Conservation (phyloP, 2,888 invertebrate genomes). For the Liodrosophila aerea region DNA sequence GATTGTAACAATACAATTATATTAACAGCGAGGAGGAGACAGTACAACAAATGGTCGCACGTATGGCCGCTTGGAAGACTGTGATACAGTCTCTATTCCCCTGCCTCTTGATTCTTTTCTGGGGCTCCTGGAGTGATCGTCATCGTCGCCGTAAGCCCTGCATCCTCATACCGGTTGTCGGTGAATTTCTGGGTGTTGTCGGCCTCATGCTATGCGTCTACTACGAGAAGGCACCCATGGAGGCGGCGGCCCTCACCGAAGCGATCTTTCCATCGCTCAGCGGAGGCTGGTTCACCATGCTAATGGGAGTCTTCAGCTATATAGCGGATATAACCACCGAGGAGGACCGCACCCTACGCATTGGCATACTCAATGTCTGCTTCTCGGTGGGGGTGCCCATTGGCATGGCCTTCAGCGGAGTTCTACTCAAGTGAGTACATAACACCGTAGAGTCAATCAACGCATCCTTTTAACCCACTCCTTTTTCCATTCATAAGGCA, state of each 20-base stretch:
- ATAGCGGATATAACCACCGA: slow-evolving; percentile 93
- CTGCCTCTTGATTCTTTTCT: slow-evolving; percentile 90
- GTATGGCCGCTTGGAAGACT: slow-evolving; percentile 93
- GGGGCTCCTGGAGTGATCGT: slow-evolving; percentile 90
- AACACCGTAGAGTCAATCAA: background rate
- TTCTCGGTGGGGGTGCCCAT: slow-evolving; percentile 94
- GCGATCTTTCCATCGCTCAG: slow-evolving; percentile 91
- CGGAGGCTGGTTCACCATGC: slow-evolving; percentile 94
- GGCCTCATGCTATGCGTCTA: slow-evolving; percentile 91
- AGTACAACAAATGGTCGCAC: slow-evolving; percentile 89
- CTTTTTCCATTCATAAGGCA: slow-evolving; percentile 79
- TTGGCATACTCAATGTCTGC: slow-evolving; percentile 94
- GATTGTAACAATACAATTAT: too few species aligned
- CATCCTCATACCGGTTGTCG: slow-evolving; percentile 91
- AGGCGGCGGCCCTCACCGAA: slow-evolving; percentile 90
- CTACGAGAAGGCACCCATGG: slow-evolving; percentile 90
- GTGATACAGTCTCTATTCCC: slow-evolving; percentile 91
- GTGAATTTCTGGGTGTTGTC: slow-evolving; percentile 90
- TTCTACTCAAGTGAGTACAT: slow-evolving; percentile 84
- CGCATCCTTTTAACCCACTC: background rate
- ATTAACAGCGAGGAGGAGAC: slow-evolving; percentile 86
- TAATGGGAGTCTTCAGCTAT: slow-evolving; percentile 95
- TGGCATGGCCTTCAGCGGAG: slow-evolving; percentile 94
- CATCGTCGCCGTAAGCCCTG: slow-evolving; percentile 85
- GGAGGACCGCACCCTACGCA: slow-evolving; percentile 91